Evolutionary conservation across 2,797 vertebrate genomes (phyloP).

Genomic region (Sebastiscus albofasciatus): DNA sequence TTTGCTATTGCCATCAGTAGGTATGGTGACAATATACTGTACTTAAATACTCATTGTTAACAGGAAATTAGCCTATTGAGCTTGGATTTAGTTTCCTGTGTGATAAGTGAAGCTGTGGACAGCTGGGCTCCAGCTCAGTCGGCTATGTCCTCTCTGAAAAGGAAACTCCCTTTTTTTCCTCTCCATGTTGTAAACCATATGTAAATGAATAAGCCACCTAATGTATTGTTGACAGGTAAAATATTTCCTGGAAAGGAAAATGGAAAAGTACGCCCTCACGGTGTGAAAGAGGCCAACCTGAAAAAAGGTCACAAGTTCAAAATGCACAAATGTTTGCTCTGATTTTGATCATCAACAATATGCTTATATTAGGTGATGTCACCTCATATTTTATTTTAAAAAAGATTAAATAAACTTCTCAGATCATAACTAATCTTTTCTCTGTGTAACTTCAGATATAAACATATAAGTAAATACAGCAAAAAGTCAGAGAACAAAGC

Average conservation of each 20-base stretch:
- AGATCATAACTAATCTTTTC: not conserved
- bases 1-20: not conserved
- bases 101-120: slow-evolving; percentile 17
- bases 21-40: not conserved
- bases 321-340: not conserved
- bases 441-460: not conserved
- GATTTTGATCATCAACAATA: not conserved
- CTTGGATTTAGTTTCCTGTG: slow-evolving; percentile 42
- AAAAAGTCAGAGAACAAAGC: not conserved
- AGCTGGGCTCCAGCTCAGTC: not conserved
- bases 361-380: not conserved
- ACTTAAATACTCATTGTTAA: not conserved
- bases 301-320: not conserved
- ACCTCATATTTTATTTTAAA: not conserved
- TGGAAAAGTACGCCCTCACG: not conserved
- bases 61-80: slow-evolving; percentile 28
- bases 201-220: not conserved
- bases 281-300: not conserved
- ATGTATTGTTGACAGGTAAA: not conserved
- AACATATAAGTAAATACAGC: not conserved
- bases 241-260: not conserved
- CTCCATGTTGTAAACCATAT: not conserved
- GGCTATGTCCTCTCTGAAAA: not conserved
- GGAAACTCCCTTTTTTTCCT: not conserved
- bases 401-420: not conserved